Evolutionary conservation across 2,113 vertebrate species (phyloP).

Genomic region (Okapia johnstoni): DNA sequence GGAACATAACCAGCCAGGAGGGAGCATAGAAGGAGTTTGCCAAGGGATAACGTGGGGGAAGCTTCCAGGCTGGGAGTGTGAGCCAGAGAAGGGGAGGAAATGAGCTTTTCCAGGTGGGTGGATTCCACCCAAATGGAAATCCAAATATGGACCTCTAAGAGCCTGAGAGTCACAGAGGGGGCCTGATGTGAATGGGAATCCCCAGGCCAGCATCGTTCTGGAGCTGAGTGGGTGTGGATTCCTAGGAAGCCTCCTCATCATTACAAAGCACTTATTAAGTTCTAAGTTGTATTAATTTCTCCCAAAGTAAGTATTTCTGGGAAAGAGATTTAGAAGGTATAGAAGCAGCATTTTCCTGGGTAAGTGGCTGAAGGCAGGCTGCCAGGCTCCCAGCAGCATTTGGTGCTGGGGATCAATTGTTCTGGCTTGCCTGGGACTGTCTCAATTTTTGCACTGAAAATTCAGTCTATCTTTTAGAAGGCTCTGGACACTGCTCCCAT

Average conservation of each 20-base stretch:
- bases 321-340: not conserved
- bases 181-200: not conserved
- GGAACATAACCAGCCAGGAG: not conserved
- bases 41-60: not conserved
- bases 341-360: not conserved
- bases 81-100: constrained; percentile 39
- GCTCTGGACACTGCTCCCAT: not conserved
- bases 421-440: not conserved
- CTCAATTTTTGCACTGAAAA: not conserved
- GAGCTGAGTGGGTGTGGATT: not conserved
- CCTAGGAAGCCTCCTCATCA: not conserved
- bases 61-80: not conserved
- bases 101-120: constrained; percentile 12
- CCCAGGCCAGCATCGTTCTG: not conserved
- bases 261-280: constrained; percentile 11
- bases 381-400: not conserved
- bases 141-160: constrained; percentile 19
- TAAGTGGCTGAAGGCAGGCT: not conserved
- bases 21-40: not conserved
- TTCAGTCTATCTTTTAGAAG: not conserved
- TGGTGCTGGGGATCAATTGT: not conserved
- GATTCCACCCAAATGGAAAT: constrained; percentile 29
- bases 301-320: not conserved
- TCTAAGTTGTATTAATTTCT: not conserved
- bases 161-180: not conserved